Conservation (phyloP, 2,113 vertebrate genomes). For the Semicossyphus pulcher region DNA sequence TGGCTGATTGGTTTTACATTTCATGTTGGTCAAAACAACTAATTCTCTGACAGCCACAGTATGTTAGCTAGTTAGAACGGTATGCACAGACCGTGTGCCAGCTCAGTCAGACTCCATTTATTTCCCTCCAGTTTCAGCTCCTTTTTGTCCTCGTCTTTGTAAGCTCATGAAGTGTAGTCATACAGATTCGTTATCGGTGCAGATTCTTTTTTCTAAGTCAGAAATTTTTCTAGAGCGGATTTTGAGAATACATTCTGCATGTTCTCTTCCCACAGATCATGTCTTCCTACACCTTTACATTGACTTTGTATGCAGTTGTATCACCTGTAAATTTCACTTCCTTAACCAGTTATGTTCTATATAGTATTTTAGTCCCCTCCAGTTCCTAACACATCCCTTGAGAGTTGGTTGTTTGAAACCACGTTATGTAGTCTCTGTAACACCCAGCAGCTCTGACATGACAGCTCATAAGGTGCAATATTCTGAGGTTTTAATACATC, state of each 20-base stretch:
- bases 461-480: conserved; percentile 31
- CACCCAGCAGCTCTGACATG: conserved; percentile 31
- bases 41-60: too few relatives aligned
- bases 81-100: too few relatives aligned
- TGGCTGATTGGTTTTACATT: too few relatives aligned
- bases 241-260: too few relatives aligned
- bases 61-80: too few relatives aligned
- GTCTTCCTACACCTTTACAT: not conserved
- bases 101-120: too few relatives aligned
- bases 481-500: conserved; percentile 50
- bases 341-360: not conserved
- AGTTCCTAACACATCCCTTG: conserved; percentile 5
- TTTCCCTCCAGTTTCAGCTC: not conserved
- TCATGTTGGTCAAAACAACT: too few relatives aligned
- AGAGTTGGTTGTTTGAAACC: conserved; percentile 13
- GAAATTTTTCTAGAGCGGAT: too few relatives aligned
- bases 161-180: not conserved
- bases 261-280: too few relatives aligned
- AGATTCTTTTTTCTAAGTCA: too few relatives aligned
- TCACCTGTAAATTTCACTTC: not conserved
- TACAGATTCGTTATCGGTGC: not conserved
- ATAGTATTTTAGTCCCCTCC: not conserved
- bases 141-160: not conserved
- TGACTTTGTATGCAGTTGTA: not conserved
- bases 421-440: not conserved